Percentiles rank a stretch among this genome's conserved stretches.
These are phyloP conservation scores for Myocastor coypus DNA, from an alignment of 2,113 vertebrate genomes.

Conservation along the genomic window DNA sequence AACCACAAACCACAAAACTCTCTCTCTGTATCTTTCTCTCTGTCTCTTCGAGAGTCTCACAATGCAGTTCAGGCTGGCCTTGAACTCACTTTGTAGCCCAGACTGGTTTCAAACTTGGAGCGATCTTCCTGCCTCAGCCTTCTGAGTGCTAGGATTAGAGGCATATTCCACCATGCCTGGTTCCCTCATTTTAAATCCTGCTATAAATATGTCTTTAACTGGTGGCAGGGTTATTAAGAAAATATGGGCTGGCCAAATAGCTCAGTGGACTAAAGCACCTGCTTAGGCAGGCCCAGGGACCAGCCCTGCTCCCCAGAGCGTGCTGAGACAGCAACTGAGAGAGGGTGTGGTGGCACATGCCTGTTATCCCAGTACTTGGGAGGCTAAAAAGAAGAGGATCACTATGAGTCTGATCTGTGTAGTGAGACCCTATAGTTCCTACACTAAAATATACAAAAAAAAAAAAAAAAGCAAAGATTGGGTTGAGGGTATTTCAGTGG, in stretches of 20 bases:
- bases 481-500: neutral
- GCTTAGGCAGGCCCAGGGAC: too few species aligned
- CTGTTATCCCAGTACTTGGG: too few species aligned
- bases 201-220: conserved; percentile 5
- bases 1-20: neutral
- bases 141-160: neutral
- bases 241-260: neutral
- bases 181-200: conserved; percentile 10
- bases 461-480: neutral
- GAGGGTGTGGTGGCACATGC: too few species aligned
- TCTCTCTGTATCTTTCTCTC: neutral
- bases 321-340: too few species aligned
- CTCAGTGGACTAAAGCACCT: too few species aligned
- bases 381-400: too few species aligned
- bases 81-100: neutral
- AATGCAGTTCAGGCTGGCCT: too few species aligned
- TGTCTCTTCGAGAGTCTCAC: neutral
- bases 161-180: neutral
- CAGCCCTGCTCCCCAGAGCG: too few species aligned
- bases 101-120: neutral
- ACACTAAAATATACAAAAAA: too few species aligned
- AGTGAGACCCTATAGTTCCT: too few species aligned
- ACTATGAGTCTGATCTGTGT: too few species aligned
- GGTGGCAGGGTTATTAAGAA: conserved; percentile 4
- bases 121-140: neutral